phyloP scores from a whole-genome alignment of 1,140 invertebrate genomes.

The Stegodyphus mimosarum region DNA sequence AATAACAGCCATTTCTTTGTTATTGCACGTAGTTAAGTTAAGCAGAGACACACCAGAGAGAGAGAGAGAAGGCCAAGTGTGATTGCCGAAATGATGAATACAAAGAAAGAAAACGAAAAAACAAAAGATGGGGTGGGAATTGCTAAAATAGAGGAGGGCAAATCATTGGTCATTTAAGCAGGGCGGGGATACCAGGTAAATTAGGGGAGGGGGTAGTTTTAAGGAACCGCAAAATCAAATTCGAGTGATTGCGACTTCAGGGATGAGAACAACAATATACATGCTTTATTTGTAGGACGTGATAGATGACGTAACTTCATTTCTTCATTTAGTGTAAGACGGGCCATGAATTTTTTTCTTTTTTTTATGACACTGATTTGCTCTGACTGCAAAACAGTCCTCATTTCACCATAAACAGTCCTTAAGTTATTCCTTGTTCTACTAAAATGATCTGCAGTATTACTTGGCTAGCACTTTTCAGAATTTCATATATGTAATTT shows the following conservation, averaged over 20 bases:
- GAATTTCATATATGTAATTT: no score
- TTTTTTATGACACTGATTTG: no score
- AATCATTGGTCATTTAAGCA: constrained; percentile 60
- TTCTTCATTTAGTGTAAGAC: no score
- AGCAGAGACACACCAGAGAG: constrained; percentile 29
- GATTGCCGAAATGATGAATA: constrained; percentile 46
- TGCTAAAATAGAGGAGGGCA: constrained; percentile 39
- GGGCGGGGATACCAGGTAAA: constrained; percentile 35
- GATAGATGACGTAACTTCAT: no score
- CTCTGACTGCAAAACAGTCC: no score
- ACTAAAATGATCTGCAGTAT: no score
- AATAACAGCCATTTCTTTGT: constrained; percentile 33
- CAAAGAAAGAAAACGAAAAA: constrained; percentile 2
- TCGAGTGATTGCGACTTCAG: constrained; percentile 21
- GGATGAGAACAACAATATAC: background rate
- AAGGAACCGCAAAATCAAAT: constrained; percentile 48
- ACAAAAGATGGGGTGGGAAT: constrained; percentile 16
- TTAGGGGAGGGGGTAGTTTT: constrained; percentile 51
- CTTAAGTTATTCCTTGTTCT: no score
- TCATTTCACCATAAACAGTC: no score
- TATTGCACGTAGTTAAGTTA: constrained; percentile 29
- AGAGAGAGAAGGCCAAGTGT: constrained; percentile 4
- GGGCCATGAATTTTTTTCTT: no score
- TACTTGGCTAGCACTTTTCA: no score
- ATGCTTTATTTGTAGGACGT: no score